Evolutionary conservation across 37 sponge, comb jelly and placozoan genomes (phyloP).

Genomic region (Beroe ovata): DNA sequence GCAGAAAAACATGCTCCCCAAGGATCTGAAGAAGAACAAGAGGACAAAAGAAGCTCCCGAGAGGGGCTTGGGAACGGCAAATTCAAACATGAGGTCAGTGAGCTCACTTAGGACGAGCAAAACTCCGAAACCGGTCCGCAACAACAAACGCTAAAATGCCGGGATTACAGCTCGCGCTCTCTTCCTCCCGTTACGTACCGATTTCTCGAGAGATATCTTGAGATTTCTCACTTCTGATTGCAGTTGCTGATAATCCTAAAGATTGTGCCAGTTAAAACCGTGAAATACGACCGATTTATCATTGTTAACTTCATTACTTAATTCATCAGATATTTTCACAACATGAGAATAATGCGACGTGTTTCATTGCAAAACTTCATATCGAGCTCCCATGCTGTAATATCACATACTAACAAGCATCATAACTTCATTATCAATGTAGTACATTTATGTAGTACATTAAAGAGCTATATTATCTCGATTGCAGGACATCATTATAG

Average conservation of each 20-base stretch:
- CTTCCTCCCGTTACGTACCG: neutral
- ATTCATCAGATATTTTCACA: too few relatives aligned
- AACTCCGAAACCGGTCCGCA: neutral
- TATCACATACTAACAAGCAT: too few relatives aligned
- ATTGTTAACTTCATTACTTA: too few relatives aligned
- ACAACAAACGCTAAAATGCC: neutral
- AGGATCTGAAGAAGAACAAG: neutral
- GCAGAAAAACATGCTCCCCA: neutral
- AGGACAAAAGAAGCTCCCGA: neutral
- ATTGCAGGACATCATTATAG: too few relatives aligned
- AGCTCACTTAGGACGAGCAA: neutral
- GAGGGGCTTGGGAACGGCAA: neutral
- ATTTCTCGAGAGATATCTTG: conserved; percentile 4
- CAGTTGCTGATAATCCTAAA: neutral
- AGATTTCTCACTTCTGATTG: conserved; percentile 23
- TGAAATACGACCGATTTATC: too few relatives aligned
- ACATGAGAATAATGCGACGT: too few relatives aligned
- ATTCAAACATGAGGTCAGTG: neutral
- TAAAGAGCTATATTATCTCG: too few relatives aligned
- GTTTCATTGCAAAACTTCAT: too few relatives aligned
- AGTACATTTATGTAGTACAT: too few relatives aligned
- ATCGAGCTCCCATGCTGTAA: too few relatives aligned
- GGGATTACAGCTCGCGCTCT: too few relatives aligned
- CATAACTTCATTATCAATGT: too few relatives aligned
- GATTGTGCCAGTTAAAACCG: neutral